Evolutionary conservation across 2,888 invertebrate species (phyloP), one percentile per base, ranked within the genome.

Genomic region (Pseudococcus viburni): DNA sequence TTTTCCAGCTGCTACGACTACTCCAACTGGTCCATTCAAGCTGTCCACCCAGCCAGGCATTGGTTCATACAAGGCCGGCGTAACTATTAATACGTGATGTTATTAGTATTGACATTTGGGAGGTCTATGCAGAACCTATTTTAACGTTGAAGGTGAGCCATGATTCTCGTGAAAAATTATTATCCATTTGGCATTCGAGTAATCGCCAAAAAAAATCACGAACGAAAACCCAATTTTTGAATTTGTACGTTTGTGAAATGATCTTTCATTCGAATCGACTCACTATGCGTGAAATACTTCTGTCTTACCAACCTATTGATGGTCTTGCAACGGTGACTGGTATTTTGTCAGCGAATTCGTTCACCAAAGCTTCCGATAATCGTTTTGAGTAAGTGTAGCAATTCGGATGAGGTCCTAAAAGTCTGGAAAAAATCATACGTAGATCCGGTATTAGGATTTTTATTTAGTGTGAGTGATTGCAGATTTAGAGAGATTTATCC

Each of bases 321-420:
- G 99, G 99, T 91, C 99, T 93, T 6, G 96, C 95, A 89, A 99
- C 95, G 83, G 95, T 95, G 19, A 96, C 93, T 0, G 98, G 98
- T 87, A 97, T 93, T 90, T 93, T 94, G 0, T 93, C 92, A 2
- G 94, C 94, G 90, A 95, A 95, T 90, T 95, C 94, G 3, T 94
- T 92, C 0, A 99, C 94, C 89, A 98, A 91, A 90, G 95, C 94
- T 92, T 99, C 99, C 0, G 97, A 96, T 89, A 99, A 92, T 19
- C 97, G 95, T 92, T 99, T 99, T n/a, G 97, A 98, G 92, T 96
- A 97, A 0, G 98, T 97, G 92, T 99, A 99, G 0, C 98, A 98
- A 92, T 99, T 99, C 0, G 99, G 99, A 89, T 96, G 95, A 0
- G 94, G 94, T n/a, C 94, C 94, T 3, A 96, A 92, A 46, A 96